Evolutionary conservation across 2,888 invertebrate species (phyloP), one percentile per base, ranked within the genome.

Genomic region (Apamea epomidion): DNA sequence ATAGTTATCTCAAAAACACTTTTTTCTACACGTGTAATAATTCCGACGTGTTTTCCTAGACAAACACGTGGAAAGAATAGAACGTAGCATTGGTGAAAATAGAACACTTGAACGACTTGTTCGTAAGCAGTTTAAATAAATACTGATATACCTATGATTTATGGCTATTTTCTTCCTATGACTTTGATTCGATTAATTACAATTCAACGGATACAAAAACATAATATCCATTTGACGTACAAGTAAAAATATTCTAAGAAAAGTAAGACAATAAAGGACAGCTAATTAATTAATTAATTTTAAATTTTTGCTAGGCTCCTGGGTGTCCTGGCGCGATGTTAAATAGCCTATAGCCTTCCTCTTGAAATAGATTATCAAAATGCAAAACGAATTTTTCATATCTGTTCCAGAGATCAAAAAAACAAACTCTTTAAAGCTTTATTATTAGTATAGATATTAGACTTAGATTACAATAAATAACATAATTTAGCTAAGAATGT

Each of bases 221-320:
- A 10, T 32, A 16, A 48, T 32, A 51, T 10, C 32, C 25, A 32
- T 25, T 16, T 48, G 5, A 32, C 4, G 14, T 70, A 21, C 16
- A 32, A 32, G 25, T 25, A 8, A 14, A 32, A 32, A 70, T 51
- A 14, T 58, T 37, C 29, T n/a, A 54, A 71, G 45, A 42, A 71
- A 71, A 64, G 4, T 45, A 32, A 32, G 12, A 65, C 29, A 51
- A 42, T 18, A 16, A 37, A 37, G 16, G 51, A 10, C 74, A 54
- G 54, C 37, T 54, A 18, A 79, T 84, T 69, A 45, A 62, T 51
- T n/a, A n/a, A n/a, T n/a, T n/a, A n/a, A n/a, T n/a, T n/a, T n/a
- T n/a, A n/a, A n/a, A n/a, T n/a, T n/a, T n/a, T n/a, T n/a, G n/a
- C n/a, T n/a, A n/a, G n/a, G n/a, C n/a, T n/a, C n/a, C n/a, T n/a